Evolutionary conservation across 2,113 vertebrate genomes (phyloP), one percentile per base, ranked within the genome.

Genomic region (Microcebus jonahi): DNA sequence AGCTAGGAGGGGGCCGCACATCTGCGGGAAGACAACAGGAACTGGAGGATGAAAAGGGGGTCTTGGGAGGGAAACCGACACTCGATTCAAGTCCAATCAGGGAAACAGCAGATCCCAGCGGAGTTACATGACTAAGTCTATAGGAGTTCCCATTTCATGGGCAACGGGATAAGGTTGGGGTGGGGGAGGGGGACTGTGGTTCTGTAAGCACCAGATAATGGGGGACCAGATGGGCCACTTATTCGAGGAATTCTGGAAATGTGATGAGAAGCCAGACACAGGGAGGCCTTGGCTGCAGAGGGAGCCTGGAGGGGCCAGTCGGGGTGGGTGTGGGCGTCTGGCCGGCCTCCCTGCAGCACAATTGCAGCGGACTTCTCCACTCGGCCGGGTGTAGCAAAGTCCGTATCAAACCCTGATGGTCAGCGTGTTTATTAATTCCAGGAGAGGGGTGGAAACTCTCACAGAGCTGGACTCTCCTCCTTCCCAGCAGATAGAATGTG

Each of bases 11-110:
- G 6, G 45, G 13, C 9, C 2, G 4, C 3, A 0, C n/a, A 71
- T 73, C 61, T 34, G 13, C 36, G 57, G n/a, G 84, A 39, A 15
- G 45, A n/a, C 55, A 36, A 0, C 3, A 63, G 55, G 80, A 50
- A 42, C 39, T 31, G 50, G 76, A 68, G 34, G n/a, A 15, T 57
- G 2, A 45, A 29, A 45, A 14, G 18, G 48, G 9, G 8, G 0
- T 25, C 5, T 12, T 12, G 45, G 29, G 48, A 45, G 12, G 42
- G 45, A 77, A 68, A 39, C 34, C n/a, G 71, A 31, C 3, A 6
- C 21, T 13, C 36, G 21, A 0, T 48, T 29, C 36, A 31, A 42
- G 18, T 48, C 45, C 42, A 27, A 0, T 42, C 31, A 2, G 21
- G 73, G 53, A 75, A 79, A 25, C 1, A 3, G 20, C 45, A 29